Conservation (phyloP, 2,888 invertebrate species). For the Athalia rosae region DNA sequence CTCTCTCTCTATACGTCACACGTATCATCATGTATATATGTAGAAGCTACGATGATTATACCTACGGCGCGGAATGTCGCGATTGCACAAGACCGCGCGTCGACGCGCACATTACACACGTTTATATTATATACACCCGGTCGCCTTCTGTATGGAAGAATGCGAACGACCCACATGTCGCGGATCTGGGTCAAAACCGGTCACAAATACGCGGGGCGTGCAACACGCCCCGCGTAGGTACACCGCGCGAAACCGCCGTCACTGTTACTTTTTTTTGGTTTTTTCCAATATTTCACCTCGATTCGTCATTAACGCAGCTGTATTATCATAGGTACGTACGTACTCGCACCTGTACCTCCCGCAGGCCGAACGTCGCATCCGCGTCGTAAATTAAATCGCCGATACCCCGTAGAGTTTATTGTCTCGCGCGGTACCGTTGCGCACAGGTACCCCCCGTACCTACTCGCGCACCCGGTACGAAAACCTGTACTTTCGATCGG, state of each 20-base stretch:
- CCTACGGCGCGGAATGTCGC: conserved; percentile 42
- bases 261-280: neutral
- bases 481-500: neutral
- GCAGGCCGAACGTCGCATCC: too few species aligned
- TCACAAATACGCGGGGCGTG: conserved; percentile 13
- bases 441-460: neutral
- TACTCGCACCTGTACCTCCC: too few species aligned
- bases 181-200: conserved; percentile 42
- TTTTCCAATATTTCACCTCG: neutral
- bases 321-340: too few species aligned
- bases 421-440: too few species aligned
- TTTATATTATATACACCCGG: neutral
- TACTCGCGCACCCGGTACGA: neutral
- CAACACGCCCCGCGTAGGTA: neutral
- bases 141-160: conserved; percentile 25
- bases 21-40: neutral
- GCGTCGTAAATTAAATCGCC: too few species aligned
- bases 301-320: neutral
- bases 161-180: conserved; percentile 44
- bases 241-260: neutral
- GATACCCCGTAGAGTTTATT: too few species aligned
- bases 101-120: neutral
- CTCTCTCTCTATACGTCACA: too few species aligned
- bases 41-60: conserved; percentile 26
- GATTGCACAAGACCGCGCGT: conserved; percentile 35